Evolutionary conservation across 2,113 vertebrate species (phyloP).

Genomic region (Ancistrus triradiatus): DNA sequence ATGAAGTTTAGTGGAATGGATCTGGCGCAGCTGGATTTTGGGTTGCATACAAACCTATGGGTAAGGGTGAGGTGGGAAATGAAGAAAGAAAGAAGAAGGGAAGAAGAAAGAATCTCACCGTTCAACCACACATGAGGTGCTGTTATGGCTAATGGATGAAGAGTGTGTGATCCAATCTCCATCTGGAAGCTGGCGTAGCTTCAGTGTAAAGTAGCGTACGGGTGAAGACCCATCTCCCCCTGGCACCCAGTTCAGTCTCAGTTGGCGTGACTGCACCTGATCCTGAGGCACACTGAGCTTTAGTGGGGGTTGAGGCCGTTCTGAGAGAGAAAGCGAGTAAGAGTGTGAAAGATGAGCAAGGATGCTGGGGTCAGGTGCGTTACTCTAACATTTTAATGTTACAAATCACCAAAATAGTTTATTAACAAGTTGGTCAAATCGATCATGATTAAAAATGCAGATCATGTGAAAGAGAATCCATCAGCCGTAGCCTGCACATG

Average conservation of each 20-base stretch:
- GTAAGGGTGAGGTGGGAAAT: not conserved
- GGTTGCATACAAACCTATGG: slow-evolving; percentile 6
- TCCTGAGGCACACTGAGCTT: slow-evolving; percentile 78
- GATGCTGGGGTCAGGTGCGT: slow-evolving; percentile 32
- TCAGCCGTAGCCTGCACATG: slow-evolving; percentile 49
- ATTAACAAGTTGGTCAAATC: slow-evolving; percentile 70
- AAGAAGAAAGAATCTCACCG: slow-evolving; percentile 66
- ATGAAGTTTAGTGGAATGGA: slow-evolving; percentile 13
- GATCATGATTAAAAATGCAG: slow-evolving; percentile 72
- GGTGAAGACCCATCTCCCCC: slow-evolving; percentile 86
- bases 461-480: slow-evolving; percentile 62
- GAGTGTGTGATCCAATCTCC: slow-evolving; percentile 81
- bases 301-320: slow-evolving; percentile 83
- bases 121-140: slow-evolving; percentile 72
- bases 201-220: slow-evolving; percentile 84
- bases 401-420: slow-evolving; percentile 73
- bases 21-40: slow-evolving; percentile 2
- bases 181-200: slow-evolving; percentile 77
- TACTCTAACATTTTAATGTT: slow-evolving; percentile 57
- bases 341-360: slow-evolving; percentile 23
- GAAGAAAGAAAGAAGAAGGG: not conserved
- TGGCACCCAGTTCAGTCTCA: slow-evolving; percentile 79
- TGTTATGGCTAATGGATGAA: slow-evolving; percentile 80
- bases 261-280: slow-evolving; percentile 73
- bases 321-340: slow-evolving; percentile 63